These are phyloP conservation scores for Lasioglossum calceatum DNA, from an alignment of 2,888 invertebrate species.

Conservation along the genomic window DNA sequence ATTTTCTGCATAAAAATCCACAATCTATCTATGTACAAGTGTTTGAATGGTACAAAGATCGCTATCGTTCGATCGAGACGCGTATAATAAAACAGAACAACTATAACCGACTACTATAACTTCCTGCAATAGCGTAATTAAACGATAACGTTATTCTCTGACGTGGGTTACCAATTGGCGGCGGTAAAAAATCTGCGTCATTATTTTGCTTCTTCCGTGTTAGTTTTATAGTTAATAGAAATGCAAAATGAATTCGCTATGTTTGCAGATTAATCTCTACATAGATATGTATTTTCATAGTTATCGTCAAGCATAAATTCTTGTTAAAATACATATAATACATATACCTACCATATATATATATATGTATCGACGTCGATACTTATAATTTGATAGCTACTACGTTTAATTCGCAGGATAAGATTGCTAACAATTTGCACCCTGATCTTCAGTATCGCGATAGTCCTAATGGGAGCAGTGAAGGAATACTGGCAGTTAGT, in stretches of 20 bases:
- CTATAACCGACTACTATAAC: background rate
- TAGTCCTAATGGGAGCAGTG: conserved; percentile 93
- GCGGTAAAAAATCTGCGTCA: background rate
- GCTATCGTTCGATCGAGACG: background rate
- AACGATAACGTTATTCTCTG: background rate
- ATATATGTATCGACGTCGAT: background rate
- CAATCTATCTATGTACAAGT: background rate
- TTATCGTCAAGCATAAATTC: no score
- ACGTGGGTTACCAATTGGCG: background rate
- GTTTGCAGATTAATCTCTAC: background rate
- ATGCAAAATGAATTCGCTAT: background rate
- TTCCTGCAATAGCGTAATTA: background rate
- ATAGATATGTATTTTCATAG: background rate
- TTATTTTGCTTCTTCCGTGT: background rate
- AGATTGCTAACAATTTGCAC: conserved; percentile 91
- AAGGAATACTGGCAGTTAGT: conserved; percentile 96
- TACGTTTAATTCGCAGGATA: conserved; percentile 85
- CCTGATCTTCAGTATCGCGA: conserved; percentile 92
- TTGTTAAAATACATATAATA: background rate
- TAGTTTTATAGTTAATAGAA: background rate
- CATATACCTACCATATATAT: no score
- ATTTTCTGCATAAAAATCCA: background rate
- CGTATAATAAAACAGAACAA: background rate
- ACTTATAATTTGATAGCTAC: background rate
- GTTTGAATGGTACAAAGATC: background rate